phyloP scores from a whole-genome alignment of 2,113 vertebrate genomes.

The Pelodiscus sinensis region DNA sequence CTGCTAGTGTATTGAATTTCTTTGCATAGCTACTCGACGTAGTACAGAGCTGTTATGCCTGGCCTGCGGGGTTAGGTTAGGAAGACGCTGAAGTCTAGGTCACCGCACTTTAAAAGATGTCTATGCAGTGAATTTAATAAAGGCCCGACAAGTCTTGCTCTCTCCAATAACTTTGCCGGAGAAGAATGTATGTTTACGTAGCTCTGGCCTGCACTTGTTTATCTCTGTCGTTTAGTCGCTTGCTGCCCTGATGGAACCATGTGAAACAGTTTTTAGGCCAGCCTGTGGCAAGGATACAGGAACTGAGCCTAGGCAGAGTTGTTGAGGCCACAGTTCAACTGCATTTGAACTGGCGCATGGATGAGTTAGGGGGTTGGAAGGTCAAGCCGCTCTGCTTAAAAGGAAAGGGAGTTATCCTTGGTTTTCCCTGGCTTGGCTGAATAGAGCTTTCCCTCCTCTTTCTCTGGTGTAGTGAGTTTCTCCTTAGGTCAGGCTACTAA shows the following conservation, averaged over 20 bases:
- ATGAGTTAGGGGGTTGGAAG: neutral
- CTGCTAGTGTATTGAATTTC: slow-evolving; percentile 40
- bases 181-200: neutral
- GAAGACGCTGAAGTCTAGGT: neutral
- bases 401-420: neutral
- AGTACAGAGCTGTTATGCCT: neutral
- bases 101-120: neutral
- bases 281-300: neutral
- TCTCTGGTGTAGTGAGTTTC: neutral
- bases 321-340: neutral
- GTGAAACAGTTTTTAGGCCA: neutral
- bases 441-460: neutral
- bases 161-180: neutral
- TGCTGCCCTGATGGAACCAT: neutral
- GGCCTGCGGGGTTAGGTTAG: neutral
- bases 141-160: neutral
- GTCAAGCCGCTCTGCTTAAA: neutral
- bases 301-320: neutral
- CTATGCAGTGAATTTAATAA: neutral
- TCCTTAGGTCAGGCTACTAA: neutral
- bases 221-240: neutral
- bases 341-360: neutral
- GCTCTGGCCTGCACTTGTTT: neutral
- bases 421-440: neutral
- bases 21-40: slow-evolving; percentile 34